A percentile compares a stretch with the other conserved stretches of the same genome.
These are phyloP conservation scores for Platycheirus rosarum DNA, from an alignment of 2,888 invertebrate genomes.

Conservation along the genomic window DNA sequence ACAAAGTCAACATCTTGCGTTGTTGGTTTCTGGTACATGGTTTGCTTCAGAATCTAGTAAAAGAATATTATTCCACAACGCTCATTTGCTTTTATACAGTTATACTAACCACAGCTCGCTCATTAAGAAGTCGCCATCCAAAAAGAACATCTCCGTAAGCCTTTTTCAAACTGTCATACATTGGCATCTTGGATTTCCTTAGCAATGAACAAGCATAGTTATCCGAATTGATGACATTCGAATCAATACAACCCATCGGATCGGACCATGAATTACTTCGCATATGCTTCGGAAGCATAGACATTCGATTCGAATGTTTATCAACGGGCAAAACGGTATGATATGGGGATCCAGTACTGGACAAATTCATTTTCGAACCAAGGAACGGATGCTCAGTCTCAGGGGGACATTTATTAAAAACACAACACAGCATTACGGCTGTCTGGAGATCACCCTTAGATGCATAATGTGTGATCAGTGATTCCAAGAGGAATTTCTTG, in stretches of 20 bases:
- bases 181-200: conserved; percentile 79
- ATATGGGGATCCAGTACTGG: conserved; percentile 93
- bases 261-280: conserved; percentile 95
- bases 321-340: conserved; percentile 92
- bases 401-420: conserved; percentile 89
- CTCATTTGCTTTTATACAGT: neutral
- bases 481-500: conserved; percentile 92
- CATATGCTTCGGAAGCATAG: conserved; percentile 87
- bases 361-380: conserved; percentile 76
- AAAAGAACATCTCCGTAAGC: conserved; percentile 95
- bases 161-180: conserved; percentile 92
- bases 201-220: conserved; percentile 79
- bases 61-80: neutral
- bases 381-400: conserved; percentile 49
- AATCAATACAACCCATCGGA: conserved; percentile 86
- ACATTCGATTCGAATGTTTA: conserved; percentile 87
- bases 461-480: conserved; percentile 92
- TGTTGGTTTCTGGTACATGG: conserved; percentile 83
- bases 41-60: conserved; percentile 86
- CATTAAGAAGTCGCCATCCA: conserved; percentile 91
- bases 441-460: conserved; percentile 94
- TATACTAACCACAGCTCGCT: conserved; percentile 85
- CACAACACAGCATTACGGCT: conserved; percentile 95
- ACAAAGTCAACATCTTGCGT: conserved; percentile 89
- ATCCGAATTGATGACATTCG: conserved; percentile 76